phyloP scores from a whole-genome alignment of 2,797 vertebrate species.

The Menidia menidia region DNA sequence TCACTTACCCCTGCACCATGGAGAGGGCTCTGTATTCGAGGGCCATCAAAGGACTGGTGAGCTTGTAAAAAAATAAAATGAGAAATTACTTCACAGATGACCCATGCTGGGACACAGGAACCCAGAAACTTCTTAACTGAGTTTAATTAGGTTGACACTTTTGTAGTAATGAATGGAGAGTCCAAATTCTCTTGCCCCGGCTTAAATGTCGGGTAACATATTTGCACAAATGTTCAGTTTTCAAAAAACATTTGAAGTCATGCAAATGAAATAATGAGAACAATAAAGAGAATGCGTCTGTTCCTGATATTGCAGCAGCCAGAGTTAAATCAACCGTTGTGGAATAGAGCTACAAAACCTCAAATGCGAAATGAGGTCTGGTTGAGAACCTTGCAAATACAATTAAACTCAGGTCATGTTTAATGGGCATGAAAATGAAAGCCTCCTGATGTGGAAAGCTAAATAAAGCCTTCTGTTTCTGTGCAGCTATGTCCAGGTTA shows the following conservation, averaged over 20 bases:
- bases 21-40: not conserved
- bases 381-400: slow-evolving; percentile 63
- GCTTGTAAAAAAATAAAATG: slow-evolving; percentile 12
- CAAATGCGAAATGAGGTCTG: slow-evolving; percentile 64
- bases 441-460: slow-evolving; percentile 64
- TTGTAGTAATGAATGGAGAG: not conserved
- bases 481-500: slow-evolving; percentile 56
- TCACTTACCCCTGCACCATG: not conserved
- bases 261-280: slow-evolving; percentile 23
- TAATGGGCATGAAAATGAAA: slow-evolving; percentile 74
- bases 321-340: slow-evolving; percentile 46
- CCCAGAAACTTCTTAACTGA: not conserved
- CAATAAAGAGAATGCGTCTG: slow-evolving; percentile 23
- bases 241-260: slow-evolving; percentile 19
- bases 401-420: slow-evolving; percentile 75
- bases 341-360: slow-evolving; percentile 45
- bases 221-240: slow-evolving; percentile 18
- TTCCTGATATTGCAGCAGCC: slow-evolving; percentile 30
- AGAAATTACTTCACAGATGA: not conserved
- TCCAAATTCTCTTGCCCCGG: not conserved
- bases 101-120: not conserved
- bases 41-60: not conserved
- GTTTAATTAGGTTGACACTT: not conserved
- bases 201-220: not conserved
- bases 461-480: slow-evolving; percentile 49